Percentiles rank a stretch among this genome's conserved stretches.
These are phyloP conservation scores for Piezodorus guildinii DNA, from an alignment of 1,140 invertebrate genomes.

Conservation along the genomic window DNA sequence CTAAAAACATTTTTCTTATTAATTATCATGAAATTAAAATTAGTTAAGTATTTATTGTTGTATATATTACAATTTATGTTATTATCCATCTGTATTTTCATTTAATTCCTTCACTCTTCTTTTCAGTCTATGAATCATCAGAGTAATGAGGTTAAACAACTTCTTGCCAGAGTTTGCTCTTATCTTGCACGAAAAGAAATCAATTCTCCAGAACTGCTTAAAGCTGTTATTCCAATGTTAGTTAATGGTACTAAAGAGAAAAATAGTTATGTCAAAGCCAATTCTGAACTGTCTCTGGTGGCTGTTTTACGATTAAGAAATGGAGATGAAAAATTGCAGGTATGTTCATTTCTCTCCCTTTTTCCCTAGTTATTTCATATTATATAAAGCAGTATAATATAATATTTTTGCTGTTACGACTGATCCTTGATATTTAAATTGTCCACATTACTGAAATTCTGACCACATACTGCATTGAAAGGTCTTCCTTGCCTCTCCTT, in stretches of 20 bases:
- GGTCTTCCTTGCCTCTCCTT: too few species aligned
- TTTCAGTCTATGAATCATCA: constrained; percentile 81
- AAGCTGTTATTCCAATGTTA: constrained; percentile 70
- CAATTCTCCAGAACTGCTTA: constrained; percentile 60
- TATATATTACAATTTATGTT: too few species aligned
- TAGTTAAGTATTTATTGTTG: too few species aligned
- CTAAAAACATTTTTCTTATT: too few species aligned
- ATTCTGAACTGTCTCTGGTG: constrained; percentile 83
- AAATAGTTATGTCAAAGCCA: constrained; percentile 85
- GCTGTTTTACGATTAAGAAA: constrained; percentile 66
- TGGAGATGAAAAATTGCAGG: constrained; percentile 63
- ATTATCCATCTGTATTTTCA: neutral
- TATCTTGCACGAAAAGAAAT: constrained; percentile 53
- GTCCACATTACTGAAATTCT: too few species aligned
- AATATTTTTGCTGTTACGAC: too few species aligned
- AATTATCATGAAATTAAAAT: too few species aligned
- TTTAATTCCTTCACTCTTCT: constrained; percentile 1
- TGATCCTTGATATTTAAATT: too few species aligned
- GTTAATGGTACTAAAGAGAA: constrained; percentile 98
- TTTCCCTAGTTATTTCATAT: too few species aligned
- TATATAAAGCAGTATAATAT: too few species aligned
- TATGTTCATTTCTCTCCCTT: constrained; percentile 32
- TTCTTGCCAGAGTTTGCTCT: constrained; percentile 68
- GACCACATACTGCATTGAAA: too few species aligned
- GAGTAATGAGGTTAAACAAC: constrained; percentile 88